Percentiles rank a stretch among this genome's conserved stretches.
phyloP scores from a whole-genome alignment of 1,140 invertebrate species.

The Philopotamus ludificatus region DNA sequence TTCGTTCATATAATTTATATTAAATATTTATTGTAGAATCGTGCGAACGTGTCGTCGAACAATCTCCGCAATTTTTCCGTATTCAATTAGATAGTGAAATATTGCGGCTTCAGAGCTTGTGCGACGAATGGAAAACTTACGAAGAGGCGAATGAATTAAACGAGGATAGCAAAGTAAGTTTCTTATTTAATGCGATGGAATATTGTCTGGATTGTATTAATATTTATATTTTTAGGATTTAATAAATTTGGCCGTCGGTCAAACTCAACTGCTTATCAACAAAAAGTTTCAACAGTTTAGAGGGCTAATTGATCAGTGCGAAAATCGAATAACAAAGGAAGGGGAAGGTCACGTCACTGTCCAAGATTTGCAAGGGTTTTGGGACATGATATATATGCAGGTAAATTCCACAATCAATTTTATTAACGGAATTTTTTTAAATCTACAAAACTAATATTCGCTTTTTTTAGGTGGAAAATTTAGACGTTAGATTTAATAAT shows the following conservation, averaged over 20 bases:
- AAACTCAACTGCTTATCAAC: constrained; percentile 64
- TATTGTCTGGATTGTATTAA: neutral
- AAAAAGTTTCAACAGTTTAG: constrained; percentile 70
- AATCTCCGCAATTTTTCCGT: constrained; percentile 58
- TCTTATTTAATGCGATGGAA: constrained; percentile 35
- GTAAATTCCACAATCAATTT: no score
- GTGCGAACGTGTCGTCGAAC: constrained; percentile 46
- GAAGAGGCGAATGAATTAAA: constrained; percentile 41
- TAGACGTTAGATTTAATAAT: constrained; percentile 57
- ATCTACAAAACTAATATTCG: constrained; percentile 10
- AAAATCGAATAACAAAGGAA: constrained; percentile 43
- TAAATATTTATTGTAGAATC: constrained; percentile 7
- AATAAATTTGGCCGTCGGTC: constrained; percentile 67
- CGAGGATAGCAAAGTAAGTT: constrained; percentile 36
- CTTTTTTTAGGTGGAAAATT: constrained; percentile 47
- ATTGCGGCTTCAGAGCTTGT: constrained; percentile 49
- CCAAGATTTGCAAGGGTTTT: constrained; percentile 73
- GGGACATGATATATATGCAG: constrained; percentile 73
- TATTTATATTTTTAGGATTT: constrained; percentile 48
- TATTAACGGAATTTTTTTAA: no score
- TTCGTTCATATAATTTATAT: constrained; percentile 33
- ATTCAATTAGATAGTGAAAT: constrained; percentile 55
- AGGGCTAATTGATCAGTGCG: constrained; percentile 63
- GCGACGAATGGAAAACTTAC: constrained; percentile 53
- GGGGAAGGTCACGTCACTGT: constrained; percentile 59